These are phyloP conservation scores for Crenichthys baileyi DNA, from an alignment of 2,797 vertebrate genomes.

Conservation along the genomic window DNA sequence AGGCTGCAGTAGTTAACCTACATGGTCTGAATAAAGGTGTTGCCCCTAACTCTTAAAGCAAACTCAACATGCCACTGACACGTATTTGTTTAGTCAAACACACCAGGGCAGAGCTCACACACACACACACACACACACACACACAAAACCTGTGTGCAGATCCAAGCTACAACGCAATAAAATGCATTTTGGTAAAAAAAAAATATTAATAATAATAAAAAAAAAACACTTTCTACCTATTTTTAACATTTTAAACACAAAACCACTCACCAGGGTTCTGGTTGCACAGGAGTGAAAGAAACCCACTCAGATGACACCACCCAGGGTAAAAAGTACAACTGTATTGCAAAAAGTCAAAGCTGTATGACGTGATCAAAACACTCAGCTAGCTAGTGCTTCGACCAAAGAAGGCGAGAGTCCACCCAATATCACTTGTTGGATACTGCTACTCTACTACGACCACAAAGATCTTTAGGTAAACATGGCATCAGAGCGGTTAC, in stretches of 20 bases:
- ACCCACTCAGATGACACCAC: conserved; percentile 60
- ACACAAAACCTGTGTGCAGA: conserved; percentile 48
- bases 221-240: conserved; percentile 47
- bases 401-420: conserved; percentile 22
- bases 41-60: conserved; percentile 38
- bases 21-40: conserved; percentile 30
- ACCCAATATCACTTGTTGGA: conserved; percentile 65
- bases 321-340: conserved; percentile 66
- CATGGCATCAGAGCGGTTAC: conserved; percentile 74
- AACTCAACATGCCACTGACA: conserved; percentile 50
- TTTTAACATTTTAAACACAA: conserved; percentile 41
- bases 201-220: neutral
- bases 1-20: conserved; percentile 44
- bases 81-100: conserved; percentile 48
- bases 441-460: conserved; percentile 78
- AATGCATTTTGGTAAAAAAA: conserved; percentile 65
- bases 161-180: conserved; percentile 70
- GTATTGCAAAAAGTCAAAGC: conserved; percentile 80
- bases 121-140: conserved; percentile 27
- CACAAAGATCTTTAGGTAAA: conserved; percentile 79
- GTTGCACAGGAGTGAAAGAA: conserved; percentile 46
- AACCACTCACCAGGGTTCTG: conserved; percentile 25
- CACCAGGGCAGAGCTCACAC: conserved; percentile 44
- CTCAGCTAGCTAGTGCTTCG: conserved; percentile 53
- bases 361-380: conserved; percentile 73